Base-by-base conservation (phyloP, 2,888 invertebrate species). In the Conistra vaccinii region DNA sequence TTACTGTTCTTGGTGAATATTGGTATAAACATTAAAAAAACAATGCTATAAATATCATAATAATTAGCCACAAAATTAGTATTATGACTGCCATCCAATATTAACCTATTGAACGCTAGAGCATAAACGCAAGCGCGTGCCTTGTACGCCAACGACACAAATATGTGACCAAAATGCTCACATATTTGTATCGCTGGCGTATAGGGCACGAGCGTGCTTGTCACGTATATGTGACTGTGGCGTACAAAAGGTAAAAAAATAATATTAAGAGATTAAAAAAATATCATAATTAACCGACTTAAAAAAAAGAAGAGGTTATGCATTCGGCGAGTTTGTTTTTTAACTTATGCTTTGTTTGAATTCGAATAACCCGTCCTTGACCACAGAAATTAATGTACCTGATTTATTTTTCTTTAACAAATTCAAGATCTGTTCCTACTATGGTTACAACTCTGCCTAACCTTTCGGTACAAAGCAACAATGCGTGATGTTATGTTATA, bases 51-150 rank as follows among this genome's bases (percentile, higher is more conserved):
- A 53, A n/a, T 4, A 73, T 29, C 9, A 29, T 55, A 5, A 53
- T 73, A 45, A 55, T 14, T 39, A 60, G 29, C 7, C 32, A 57
- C 32, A 39, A 63, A 63, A 82, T 51, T 76, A 62, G 65, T 82
- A 76, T 77, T 81, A 82, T 42, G 14, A 63, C 48, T 81, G 48
- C 82, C 76, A 63, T 58, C 82, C 57, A 62, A 51, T 76, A 32
- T 57, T 20, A 42, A n/a, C n/a, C n/a, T n/a, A n/a, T n/a, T n/a
- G n/a, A n/a, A n/a, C n/a, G n/a, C n/a, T n/a, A n/a, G n/a, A n/a
- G n/a, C n/a, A n/a, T n/a, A n/a, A n/a, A n/a, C n/a, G n/a, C n/a
- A n/a, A n/a, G n/a, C n/a, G n/a, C n/a, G n/a, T n/a, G n/a, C n/a
- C n/a, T n/a, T n/a, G n/a, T n/a, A n/a, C n/a, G n/a, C n/a, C n/a